Evolutionary conservation across 2,888 invertebrate species (phyloP).

Genomic region (Alsophila aescularia): DNA sequence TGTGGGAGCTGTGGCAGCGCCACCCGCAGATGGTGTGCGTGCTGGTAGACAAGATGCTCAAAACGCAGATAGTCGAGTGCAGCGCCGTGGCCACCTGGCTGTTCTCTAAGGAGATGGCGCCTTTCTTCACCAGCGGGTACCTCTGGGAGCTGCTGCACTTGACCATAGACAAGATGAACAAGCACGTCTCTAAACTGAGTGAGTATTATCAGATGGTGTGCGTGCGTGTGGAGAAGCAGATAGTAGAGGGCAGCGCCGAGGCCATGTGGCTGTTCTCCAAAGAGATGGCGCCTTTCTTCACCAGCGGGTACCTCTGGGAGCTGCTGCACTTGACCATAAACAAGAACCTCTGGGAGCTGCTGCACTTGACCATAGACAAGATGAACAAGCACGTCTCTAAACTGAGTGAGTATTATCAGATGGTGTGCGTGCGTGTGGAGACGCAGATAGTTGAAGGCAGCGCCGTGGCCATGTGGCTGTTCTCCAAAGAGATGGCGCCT

Average conservation of each 20-base stretch:
- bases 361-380: slow-evolving; percentile 97
- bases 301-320: slow-evolving; percentile 98
- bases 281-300: slow-evolving; percentile 94
- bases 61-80: slow-evolving; percentile 98
- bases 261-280: slow-evolving; percentile 99
- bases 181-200: slow-evolving; percentile 94
- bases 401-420: slow-evolving; percentile 89
- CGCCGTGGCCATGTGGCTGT: slow-evolving; percentile 99
- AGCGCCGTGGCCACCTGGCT: slow-evolving; percentile 99
- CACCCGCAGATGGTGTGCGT: slow-evolving; percentile 99
- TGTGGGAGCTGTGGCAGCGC: slow-evolving; percentile 97
- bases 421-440: slow-evolving; percentile 98
- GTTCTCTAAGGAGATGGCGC: slow-evolving; percentile 95
- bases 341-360: slow-evolving; percentile 98
- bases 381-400: slow-evolving; percentile 98
- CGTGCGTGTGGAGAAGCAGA: slow-evolving; percentile 98
- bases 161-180: slow-evolving; percentile 98
- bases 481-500: slow-evolving; percentile 93
- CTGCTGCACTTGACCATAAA: slow-evolving; percentile 96
- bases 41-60: slow-evolving; percentile 97
- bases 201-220: slow-evolving; percentile 94
- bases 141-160: slow-evolving; percentile 98
- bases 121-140: slow-evolving; percentile 96
- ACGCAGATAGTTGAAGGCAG: slow-evolving; percentile 99
- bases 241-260: slow-evolving; percentile 98